A percentile compares a stretch with the other conserved stretches of the same genome.
phyloP scores from a whole-genome alignment of 2,888 invertebrate species.

The Embidobia sp. region DNA sequence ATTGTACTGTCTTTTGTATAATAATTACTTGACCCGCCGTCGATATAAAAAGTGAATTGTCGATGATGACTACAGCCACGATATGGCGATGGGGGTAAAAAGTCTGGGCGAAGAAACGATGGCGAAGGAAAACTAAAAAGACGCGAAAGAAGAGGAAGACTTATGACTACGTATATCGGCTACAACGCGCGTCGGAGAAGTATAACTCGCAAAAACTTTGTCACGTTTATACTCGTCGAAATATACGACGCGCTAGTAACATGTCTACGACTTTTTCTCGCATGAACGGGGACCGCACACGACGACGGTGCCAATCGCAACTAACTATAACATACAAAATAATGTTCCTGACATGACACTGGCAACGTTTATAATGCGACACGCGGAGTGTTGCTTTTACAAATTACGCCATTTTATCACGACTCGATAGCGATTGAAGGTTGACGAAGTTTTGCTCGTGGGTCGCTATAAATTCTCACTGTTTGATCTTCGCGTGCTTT shows the following conservation, averaged over 20 bases:
- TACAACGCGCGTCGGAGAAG: constrained; percentile 55
- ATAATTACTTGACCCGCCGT: not conserved
- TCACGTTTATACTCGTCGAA: constrained; percentile 64
- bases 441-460: not conserved
- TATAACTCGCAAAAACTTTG: constrained; percentile 63
- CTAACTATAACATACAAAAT: constrained; percentile 43
- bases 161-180: constrained; percentile 64
- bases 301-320: constrained; percentile 51
- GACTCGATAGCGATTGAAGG: not conserved
- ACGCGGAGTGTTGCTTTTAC: constrained; percentile 8
- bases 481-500: too few relatives aligned
- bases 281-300: constrained; percentile 52
- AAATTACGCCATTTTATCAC: constrained; percentile 2
- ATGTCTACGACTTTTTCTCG: constrained; percentile 55
- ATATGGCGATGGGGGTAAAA: constrained; percentile 41
- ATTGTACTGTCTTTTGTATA: too few relatives aligned
- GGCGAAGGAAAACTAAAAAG: constrained; percentile 57
- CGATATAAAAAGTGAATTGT: constrained; percentile 3
- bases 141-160: constrained; percentile 61
- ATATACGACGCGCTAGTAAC: constrained; percentile 62
- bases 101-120: constrained; percentile 34
- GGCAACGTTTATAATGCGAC: constrained; percentile 23
- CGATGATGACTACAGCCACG: constrained; percentile 23
- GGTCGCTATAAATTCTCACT: too few relatives aligned
- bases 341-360: constrained; percentile 28